Base-by-base conservation (phyloP, 2,797 vertebrate species). In the Ceryle rudis region DNA sequence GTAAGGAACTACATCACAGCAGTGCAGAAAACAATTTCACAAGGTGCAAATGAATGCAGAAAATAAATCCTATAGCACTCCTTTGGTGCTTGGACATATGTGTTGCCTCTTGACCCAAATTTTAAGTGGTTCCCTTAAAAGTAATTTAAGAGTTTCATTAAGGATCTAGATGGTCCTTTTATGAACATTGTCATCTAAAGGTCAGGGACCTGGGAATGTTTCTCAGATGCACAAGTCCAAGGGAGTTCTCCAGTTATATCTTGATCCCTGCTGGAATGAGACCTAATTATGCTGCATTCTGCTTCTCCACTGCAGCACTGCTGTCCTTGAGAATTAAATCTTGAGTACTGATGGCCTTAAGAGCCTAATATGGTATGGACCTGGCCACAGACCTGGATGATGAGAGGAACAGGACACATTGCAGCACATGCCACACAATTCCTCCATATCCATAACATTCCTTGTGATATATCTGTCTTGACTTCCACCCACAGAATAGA, bases 11-110 rank as follows among this genome's bases (percentile, higher is more conserved):
- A 42, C 82, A 95, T 89, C 92, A 92, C 71, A 71, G 74, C 78
- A 90, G 90, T 87, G 71, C 61, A 93, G 86, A 94, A 95, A 95
- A 92, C 94, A 96, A 95, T 96, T 93, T 95, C 81, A 89, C 52
- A 77, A 89, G 58, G 86, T 7, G 0, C 60, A 96, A 96, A 94
- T 80, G 74, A 93, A 93, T 86, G 78, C 71, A 95, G 67, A 89
- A 94, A 77, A 95, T 44, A 94, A 96, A 93, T 86, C 39, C 37
- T 93, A n/a, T 39, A 86, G 41, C 4, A 25, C 14, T 80, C 37
- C 25, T 89, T 95, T 89, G 93, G 83, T 73, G 35, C n/a, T 73
- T 71, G 61, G 54, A 90, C 86, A 28, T 81, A 71, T 57, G 13
- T 80, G 71, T 58, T 94, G 12, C 64, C 52, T 92, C 74, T 96